Evolutionary conservation across 2,113 vertebrate species (phyloP).

Genomic region (Odocoileus hemionus): DNA sequence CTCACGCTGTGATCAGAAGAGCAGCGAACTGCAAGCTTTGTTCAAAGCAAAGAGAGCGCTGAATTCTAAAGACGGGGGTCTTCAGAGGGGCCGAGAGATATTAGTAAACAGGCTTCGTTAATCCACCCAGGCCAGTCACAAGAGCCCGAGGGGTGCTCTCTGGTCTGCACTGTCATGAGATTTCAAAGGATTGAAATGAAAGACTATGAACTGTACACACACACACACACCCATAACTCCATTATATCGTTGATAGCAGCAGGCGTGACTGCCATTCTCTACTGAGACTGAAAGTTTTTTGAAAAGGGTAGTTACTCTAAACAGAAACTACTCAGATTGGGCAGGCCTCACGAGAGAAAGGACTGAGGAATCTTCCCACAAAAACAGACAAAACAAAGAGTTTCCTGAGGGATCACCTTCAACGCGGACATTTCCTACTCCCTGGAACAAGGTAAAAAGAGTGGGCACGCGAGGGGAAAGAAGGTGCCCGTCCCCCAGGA

Average conservation of each 20-base stretch:
- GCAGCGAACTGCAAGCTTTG: neutral
- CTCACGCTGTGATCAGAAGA: neutral
- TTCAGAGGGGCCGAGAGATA: neutral
- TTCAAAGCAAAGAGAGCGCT: neutral
- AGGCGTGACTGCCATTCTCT: neutral
- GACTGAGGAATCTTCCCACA: neutral
- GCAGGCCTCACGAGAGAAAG: neutral
- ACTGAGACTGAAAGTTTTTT: neutral
- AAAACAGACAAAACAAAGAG: neutral
- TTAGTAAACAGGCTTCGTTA: slow-evolving; percentile 31
- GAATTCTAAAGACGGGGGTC: neutral
- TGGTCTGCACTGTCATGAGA: neutral
- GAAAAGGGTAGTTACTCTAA: neutral
- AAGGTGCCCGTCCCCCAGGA: neutral
- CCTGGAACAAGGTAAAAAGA: neutral
- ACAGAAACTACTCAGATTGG: neutral
- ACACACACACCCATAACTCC: neutral
- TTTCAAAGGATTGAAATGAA: neutral
- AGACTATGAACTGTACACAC: neutral
- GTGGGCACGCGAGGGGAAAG: neutral
- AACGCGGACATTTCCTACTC: neutral
- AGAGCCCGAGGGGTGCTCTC: slow-evolving; percentile 2
- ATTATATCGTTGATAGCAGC: neutral
- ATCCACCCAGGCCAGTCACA: neutral
- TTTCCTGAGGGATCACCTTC: neutral